These are phyloP conservation scores for Tineola bisselliella DNA, from an alignment of 2,888 invertebrate species.

Conservation along the genomic window DNA sequence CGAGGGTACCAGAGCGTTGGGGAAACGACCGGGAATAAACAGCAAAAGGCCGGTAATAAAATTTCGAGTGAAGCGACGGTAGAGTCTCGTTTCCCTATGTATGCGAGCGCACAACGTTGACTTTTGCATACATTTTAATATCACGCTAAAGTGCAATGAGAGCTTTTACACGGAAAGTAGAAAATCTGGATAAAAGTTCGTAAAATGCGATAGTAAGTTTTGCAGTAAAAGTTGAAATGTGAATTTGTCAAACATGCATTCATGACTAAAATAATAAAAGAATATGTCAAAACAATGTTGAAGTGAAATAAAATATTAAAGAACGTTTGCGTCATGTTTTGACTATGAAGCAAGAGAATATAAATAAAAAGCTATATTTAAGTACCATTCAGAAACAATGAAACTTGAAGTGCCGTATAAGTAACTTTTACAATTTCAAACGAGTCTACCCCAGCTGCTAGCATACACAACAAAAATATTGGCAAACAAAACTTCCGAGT, in stretches of 20 bases:
- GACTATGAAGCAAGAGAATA: not conserved
- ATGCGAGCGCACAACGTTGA: slow-evolving; percentile 8
- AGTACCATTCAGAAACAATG: not conserved
- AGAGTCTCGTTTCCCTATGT: slow-evolving; percentile 11
- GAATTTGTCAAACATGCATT: too few species aligned
- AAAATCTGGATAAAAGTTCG: not conserved
- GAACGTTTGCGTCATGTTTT: not conserved
- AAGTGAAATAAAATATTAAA: too few species aligned
- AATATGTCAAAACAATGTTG: too few species aligned
- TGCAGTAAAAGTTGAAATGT: too few species aligned
- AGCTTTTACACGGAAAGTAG: not conserved
- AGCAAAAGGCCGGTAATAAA: slow-evolving; percentile 48
- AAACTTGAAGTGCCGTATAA: slow-evolving; percentile 8
- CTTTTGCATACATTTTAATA: slow-evolving; percentile 18
- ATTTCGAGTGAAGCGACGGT: slow-evolving; percentile 27
- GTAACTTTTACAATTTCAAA: slow-evolving; percentile 13
- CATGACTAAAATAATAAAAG: too few species aligned
- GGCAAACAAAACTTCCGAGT: slow-evolving; percentile 23
- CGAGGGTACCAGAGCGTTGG: not conserved
- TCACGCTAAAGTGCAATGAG: slow-evolving; percentile 11
- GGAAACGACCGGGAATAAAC: slow-evolving; percentile 22
- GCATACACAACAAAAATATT: slow-evolving; percentile 17
- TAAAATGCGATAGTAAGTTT: not conserved
- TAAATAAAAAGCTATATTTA: not conserved
- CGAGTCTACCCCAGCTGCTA: slow-evolving; percentile 7